These are phyloP conservation scores for Vireo altiloquus DNA, from an alignment of 2,113 vertebrate genomes.

Conservation along the genomic window DNA sequence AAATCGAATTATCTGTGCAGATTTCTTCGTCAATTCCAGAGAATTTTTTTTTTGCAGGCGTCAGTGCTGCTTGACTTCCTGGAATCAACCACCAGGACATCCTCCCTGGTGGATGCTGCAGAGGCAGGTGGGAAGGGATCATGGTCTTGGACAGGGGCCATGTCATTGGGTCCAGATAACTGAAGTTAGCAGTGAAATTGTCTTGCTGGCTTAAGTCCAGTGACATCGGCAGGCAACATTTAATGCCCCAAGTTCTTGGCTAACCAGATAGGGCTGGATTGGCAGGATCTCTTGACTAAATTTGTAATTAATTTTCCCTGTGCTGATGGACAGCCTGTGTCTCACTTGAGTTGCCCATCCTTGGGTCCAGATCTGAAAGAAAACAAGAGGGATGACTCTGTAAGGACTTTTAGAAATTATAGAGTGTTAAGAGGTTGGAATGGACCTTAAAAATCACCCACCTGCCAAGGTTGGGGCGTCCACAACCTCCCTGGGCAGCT, in stretches of 20 bases:
- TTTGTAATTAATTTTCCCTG: background rate
- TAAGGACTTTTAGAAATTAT: background rate
- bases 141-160: fast-evolving
- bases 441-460: background rate
- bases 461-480: background rate
- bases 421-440: background rate
- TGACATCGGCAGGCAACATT: background rate
- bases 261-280: background rate
- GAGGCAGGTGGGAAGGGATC: background rate
- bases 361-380: background rate
- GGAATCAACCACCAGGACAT: background rate
- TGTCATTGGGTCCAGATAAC: background rate
- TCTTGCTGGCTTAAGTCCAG: background rate
- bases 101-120: background rate
- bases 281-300: background rate
- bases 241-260: background rate
- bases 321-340: background rate
- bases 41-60: background rate
- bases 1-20: background rate
- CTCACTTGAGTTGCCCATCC: background rate
- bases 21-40: background rate
- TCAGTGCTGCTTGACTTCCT: background rate
- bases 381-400: no score
- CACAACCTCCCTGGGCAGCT: background rate
- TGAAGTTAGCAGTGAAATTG: background rate